Evolutionary conservation across 37 sponge, comb jelly and placozoan species (phyloP).

Genomic region (Agelas oroides): DNA sequence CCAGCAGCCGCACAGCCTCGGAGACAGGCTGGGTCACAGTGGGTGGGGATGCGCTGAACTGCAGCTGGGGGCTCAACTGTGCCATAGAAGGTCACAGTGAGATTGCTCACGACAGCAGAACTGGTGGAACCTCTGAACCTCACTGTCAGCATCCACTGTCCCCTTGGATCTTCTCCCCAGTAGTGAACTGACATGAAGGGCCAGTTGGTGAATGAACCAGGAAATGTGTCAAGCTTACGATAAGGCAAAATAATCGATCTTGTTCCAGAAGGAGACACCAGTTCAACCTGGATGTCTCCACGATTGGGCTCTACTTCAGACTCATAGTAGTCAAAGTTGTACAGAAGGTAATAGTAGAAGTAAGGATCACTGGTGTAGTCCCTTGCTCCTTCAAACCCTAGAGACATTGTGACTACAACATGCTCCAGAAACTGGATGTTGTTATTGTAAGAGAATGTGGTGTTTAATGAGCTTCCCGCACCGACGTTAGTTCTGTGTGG

Average conservation of each 20-base stretch:
- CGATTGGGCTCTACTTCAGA: constrained; percentile 22
- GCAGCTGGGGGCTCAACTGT: constrained; percentile 33
- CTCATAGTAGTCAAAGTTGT: constrained; percentile 1
- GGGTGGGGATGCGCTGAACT: not conserved
- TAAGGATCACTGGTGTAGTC: not conserved
- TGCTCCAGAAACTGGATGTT: constrained; percentile 61
- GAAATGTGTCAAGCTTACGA: too few species aligned
- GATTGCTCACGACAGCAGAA: constrained; percentile 1
- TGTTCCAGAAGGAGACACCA: constrained; percentile 85
- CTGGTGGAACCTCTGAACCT: constrained; percentile 8
- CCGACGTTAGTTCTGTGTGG: too few species aligned
- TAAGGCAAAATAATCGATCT: constrained; percentile 54
- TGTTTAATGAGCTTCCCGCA: too few species aligned
- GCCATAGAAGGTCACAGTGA: constrained; percentile 39
- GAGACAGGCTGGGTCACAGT: constrained; percentile 56
- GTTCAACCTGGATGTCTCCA: constrained; percentile 66
- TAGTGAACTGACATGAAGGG: constrained; percentile 80
- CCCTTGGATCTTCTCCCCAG: constrained; percentile 81
- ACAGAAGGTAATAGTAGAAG: not conserved
- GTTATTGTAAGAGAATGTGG: not conserved
- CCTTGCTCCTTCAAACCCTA: not conserved
- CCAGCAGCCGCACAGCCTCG: constrained; percentile 28
- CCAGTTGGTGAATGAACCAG: constrained; percentile 47
- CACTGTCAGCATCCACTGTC: constrained; percentile 60
- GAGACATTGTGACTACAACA: constrained; percentile 21